Base-by-base conservation (phyloP, 2,888 invertebrate species). In the Stramonita haemastoma region DNA sequence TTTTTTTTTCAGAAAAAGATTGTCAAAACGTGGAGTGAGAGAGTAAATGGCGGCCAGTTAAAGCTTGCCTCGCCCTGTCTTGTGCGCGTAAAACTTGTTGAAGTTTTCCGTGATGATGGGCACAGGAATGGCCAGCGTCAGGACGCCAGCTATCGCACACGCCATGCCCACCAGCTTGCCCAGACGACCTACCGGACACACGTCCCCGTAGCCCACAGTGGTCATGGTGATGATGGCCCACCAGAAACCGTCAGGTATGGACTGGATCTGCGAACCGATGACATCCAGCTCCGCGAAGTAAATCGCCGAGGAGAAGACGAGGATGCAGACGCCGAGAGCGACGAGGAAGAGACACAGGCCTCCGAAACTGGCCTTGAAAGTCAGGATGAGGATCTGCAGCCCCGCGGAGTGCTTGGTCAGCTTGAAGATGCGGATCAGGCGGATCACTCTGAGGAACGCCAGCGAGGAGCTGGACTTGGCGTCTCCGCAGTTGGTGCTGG, bases 381-480 rank as follows among this genome's bases (percentile, higher is more conserved):
- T 96, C 90, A 96, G 95, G 86, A 96, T 95, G 60, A 96, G 94
- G 60, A 96, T 96, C 93, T 96, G 96, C 57, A 96, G 95, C 29
- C 96, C 96, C 26, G 96, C 95, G 11, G 96, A 96, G 92, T 96
- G 96, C 92, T 96, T 96, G 87, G 96, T 96, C 88, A 96, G 94
- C 93, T 96, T 96, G 94, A 96, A 96, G 90, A 96, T 94, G 91
- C 96, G 91, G 46, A 96, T 94, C 66, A 96, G 94, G 60, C 96
- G 94, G 22, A 96, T 95, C 56, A 96, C 96, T 90, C 96, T 94
- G 66, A 96, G 95, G 88, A 96, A 96, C n/a, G 96, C 96, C 77
- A 96, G 95, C 5, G 96, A 96, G 66, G 96, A 95, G 32, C 96
- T 96, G 32, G 95, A 95, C 89, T 96, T 96, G n/a, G 95, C 96